phyloP scores from a whole-genome alignment of 1,140 invertebrate species.

The Caenorhabditis latens region DNA sequence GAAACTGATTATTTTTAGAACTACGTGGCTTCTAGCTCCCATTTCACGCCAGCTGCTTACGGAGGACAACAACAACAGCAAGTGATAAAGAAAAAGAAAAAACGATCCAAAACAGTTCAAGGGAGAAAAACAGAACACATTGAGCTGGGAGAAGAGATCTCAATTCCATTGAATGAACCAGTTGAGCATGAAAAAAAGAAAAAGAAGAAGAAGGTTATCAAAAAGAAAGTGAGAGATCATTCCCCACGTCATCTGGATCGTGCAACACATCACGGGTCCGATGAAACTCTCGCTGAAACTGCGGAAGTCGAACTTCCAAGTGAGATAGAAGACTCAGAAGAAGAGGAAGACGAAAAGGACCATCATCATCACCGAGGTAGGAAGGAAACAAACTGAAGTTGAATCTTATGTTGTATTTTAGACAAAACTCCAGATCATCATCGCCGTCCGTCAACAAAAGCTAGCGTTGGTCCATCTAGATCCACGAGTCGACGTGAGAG shows the following conservation, averaged over 20 bases:
- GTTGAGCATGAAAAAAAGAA: conserved; percentile 40
- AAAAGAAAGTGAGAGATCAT: conserved; percentile 2
- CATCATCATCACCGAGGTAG: background rate
- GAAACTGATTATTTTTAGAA: background rate
- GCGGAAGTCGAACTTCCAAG: conserved; percentile 12
- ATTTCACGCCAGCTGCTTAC: conserved; percentile 50
- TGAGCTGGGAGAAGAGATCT: conserved; percentile 10
- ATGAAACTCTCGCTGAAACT: conserved; percentile 26
- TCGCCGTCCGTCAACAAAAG: conserved; percentile 12
- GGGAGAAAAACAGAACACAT: background rate
- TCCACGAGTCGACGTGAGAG: background rate
- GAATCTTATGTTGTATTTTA: background rate
- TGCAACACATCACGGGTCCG: background rate
- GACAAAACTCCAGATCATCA: conserved; percentile 11
- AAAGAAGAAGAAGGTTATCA: conserved; percentile 50
- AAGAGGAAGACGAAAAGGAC: background rate
- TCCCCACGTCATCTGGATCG: background rate
- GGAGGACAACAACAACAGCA: conserved; percentile 34
- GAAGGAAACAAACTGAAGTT: background rate
- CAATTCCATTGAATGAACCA: conserved; percentile 20
- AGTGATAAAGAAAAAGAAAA: conserved; percentile 29
- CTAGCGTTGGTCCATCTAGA: background rate
- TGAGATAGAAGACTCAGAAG: conserved; percentile 38
- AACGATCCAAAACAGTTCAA: conserved; percentile 31
- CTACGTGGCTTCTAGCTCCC: conserved; percentile 51